Conservation (phyloP, 2,797 vertebrate species). For the Manis pentadactyla region DNA sequence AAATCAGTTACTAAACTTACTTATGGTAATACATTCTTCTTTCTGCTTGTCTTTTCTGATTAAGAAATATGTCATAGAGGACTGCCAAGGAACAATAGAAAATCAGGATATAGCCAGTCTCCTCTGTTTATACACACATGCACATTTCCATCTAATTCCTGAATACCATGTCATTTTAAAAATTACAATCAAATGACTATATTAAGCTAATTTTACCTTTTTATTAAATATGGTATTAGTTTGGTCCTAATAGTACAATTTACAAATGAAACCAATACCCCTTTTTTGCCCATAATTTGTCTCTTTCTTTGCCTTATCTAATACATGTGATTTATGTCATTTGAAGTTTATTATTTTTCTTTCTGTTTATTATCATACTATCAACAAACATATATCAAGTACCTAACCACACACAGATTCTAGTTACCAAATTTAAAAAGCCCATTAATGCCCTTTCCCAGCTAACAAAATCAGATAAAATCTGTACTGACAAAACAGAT, state of each 20-base stretch:
- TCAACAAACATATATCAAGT: not conserved
- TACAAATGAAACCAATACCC: not conserved
- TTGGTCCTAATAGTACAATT: not conserved
- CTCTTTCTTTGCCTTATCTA: not conserved
- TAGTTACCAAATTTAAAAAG: slow-evolving; percentile 10
- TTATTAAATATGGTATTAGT: not conserved
- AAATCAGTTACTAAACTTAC: slow-evolving; percentile 71
- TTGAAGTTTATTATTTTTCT: not conserved
- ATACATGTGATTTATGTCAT: not conserved
- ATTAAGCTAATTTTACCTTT: not conserved
- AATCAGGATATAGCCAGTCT: not conserved
- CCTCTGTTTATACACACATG: not conserved
- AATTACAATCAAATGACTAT: not conserved
- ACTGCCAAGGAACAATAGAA: not conserved
- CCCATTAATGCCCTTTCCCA: not conserved
- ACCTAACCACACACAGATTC: not conserved
- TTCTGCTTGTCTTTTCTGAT: slow-evolving; percentile 65
- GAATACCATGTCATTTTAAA: not conserved
- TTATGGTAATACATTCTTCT: slow-evolving; percentile 59
- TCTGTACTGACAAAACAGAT: not conserved
- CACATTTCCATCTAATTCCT: not conserved
- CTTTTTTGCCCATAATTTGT: not conserved
- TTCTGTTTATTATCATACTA: not conserved
- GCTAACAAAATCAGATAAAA: slow-evolving; percentile 39
- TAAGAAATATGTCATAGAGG: slow-evolving; percentile 67